phyloP scores from a whole-genome alignment of 2,888 invertebrate genomes.

The Rhorus exstirpatorius region DNA sequence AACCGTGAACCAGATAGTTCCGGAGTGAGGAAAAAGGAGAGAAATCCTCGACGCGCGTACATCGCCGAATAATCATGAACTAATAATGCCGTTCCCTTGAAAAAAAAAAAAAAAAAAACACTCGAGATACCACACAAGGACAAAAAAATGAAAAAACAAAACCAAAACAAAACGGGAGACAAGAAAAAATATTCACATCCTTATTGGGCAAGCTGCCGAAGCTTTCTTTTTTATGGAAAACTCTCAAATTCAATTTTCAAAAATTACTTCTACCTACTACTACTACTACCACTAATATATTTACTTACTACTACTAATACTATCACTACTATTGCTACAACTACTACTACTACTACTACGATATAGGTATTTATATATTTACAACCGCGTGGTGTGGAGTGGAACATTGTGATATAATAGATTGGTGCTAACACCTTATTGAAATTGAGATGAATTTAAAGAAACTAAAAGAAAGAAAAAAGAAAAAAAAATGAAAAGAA shows the following conservation, averaged over 20 bases:
- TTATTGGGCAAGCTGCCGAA: conserved; percentile 77
- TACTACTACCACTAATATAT: conserved; percentile 74
- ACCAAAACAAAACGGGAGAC: conserved; percentile 32
- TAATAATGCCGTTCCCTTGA: not conserved
- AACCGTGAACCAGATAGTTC: too few species aligned
- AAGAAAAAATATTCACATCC: conserved; percentile 70
- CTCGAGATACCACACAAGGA: not conserved
- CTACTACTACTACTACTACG: conserved; percentile 75
- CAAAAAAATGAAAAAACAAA: conserved; percentile 12
- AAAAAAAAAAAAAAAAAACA: conserved; percentile 32
- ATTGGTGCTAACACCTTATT: conserved; percentile 86
- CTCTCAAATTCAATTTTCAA: conserved; percentile 75
- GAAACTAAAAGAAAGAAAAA: conserved; percentile 66
- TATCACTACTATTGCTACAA: conserved; percentile 75
- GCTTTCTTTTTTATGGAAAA: conserved; percentile 82
- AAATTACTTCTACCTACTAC: conserved; percentile 67
- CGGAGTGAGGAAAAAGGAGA: conserved; percentile 62
- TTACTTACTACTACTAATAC: conserved; percentile 72
- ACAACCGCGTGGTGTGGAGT: conserved; percentile 86
- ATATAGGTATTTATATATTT: conserved; percentile 86
- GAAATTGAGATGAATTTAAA: conserved; percentile 85
- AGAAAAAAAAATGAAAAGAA: conserved; percentile 74
- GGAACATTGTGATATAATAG: conserved; percentile 86
- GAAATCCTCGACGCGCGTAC: conserved; percentile 80
- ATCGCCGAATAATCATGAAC: conserved; percentile 69